These are phyloP conservation scores for Apeira syringaria DNA, from an alignment of 2,888 invertebrate species.

Conservation along the genomic window DNA sequence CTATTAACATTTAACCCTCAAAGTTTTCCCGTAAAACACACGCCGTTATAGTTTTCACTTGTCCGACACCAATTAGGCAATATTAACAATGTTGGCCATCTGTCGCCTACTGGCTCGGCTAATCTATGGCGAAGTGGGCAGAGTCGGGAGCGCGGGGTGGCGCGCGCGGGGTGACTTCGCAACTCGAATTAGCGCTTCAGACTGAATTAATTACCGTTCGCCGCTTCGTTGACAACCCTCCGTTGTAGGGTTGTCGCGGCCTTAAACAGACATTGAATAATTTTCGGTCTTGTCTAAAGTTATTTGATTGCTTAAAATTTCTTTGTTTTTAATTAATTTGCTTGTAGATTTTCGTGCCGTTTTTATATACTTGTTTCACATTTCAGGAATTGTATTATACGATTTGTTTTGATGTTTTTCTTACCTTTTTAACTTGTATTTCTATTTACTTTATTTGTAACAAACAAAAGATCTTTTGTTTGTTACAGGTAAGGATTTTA, in stretches of 20 bases:
- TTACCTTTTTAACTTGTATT: constrained; percentile 7
- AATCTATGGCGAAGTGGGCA: constrained; percentile 34
- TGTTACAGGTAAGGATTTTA: constrained; percentile 37
- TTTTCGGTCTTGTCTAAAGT: constrained; percentile 23
- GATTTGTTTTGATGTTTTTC: neutral
- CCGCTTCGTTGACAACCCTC: constrained; percentile 61
- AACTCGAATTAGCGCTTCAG: constrained; percentile 71
- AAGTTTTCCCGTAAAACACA: constrained; percentile 10
- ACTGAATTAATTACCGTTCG: constrained; percentile 69
- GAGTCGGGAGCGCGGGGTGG: constrained; percentile 25
- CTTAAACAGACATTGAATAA: constrained; percentile 26
- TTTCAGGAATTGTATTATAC: neutral
- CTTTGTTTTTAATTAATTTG: constrained; percentile 21
- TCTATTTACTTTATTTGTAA: constrained; percentile 42
- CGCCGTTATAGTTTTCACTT: constrained; percentile 1
- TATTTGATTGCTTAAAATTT: constrained; percentile 19
- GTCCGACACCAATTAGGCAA: constrained; percentile 16
- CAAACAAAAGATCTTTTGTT: constrained; percentile 27
- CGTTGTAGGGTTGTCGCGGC: constrained; percentile 31
- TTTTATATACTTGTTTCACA: neutral
- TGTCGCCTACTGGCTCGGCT: constrained; percentile 31
- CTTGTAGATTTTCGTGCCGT: constrained; percentile 8
- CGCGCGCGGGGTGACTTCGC: constrained; percentile 47
- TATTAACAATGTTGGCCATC: constrained; percentile 24
- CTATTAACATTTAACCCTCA: constrained; percentile 5